A percentile compares a stretch with the other conserved stretches of the same genome.
Evolutionary conservation across 2,113 vertebrate genomes (phyloP).

Genomic region (Epinephelus moara): DNA sequence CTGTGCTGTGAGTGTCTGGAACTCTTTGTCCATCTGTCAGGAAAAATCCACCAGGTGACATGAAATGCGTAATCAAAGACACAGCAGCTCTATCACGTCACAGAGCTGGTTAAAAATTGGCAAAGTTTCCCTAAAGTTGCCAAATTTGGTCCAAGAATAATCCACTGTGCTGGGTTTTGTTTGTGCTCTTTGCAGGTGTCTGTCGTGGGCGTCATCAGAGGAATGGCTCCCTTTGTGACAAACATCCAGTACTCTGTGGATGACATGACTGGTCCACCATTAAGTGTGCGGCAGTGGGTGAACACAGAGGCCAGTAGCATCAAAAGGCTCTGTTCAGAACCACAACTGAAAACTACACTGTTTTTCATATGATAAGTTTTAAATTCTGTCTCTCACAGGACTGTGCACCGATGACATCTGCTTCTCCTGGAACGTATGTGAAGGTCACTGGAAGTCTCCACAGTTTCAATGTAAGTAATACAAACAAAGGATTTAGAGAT

Average conservation of each 20-base stretch:
- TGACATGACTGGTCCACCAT: conserved; percentile 90
- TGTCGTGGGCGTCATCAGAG: conserved; percentile 87
- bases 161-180: neutral
- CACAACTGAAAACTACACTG: neutral
- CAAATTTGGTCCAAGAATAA: neutral
- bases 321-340: neutral
- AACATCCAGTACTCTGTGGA: conserved; percentile 90
- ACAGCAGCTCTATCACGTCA: too few relatives aligned
- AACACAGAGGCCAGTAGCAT: conserved; percentile 83
- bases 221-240: conserved; percentile 83
- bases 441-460: conserved; percentile 89
- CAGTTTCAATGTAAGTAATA: conserved; percentile 82
- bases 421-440: conserved; percentile 88
- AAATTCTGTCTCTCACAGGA: conserved; percentile 77
- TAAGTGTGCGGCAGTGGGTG: conserved; percentile 90
- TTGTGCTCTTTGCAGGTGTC: conserved; percentile 81
- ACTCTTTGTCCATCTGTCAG: too few relatives aligned
- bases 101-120: too few relatives aligned
- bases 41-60: too few relatives aligned
- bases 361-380: neutral
- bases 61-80: too few relatives aligned
- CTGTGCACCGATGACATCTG: conserved; percentile 59
- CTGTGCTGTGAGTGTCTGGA: too few relatives aligned
- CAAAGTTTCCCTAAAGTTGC: too few relatives aligned
- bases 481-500: neutral